Evolutionary conservation across 2,888 invertebrate species (phyloP).

Genomic region (Odontocerum albicorne): DNA sequence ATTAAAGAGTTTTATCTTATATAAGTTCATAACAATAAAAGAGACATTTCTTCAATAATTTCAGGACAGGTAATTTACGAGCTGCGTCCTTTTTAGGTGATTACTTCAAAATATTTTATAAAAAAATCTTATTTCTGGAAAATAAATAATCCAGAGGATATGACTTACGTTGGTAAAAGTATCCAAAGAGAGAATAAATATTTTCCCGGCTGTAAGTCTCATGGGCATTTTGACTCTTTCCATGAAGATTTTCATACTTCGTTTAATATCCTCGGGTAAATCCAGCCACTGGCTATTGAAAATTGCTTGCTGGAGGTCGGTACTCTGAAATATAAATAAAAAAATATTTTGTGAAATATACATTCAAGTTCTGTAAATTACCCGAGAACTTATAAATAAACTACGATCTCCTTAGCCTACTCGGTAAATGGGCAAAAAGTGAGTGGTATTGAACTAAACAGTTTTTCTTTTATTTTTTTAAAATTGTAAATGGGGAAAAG

Average conservation of each 20-base stretch:
- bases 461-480: no score
- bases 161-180: constrained; percentile 55
- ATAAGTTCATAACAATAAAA: neutral
- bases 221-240: constrained; percentile 56
- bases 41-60: neutral
- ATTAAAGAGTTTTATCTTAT: neutral
- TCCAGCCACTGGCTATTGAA: constrained; percentile 55
- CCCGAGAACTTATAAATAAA: no score
- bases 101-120: constrained; percentile 4
- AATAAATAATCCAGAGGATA: neutral
- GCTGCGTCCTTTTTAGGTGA: no score
- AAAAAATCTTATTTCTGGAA: neutral
- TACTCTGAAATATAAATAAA: constrained; percentile 53
- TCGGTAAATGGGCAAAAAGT: no score
- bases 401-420: no score
- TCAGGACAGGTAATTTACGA: no score
- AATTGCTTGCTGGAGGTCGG: constrained; percentile 53
- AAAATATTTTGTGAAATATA: no score
- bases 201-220: constrained; percentile 56
- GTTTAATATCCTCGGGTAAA: constrained; percentile 45
- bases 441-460: no score
- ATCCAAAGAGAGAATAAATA: constrained; percentile 55
- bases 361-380: no score
- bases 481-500: no score
- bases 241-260: constrained; percentile 51